Evolutionary conservation across 1,140 invertebrate genomes (phyloP), one percentile per base, ranked within the genome.

Genomic region (Drosophila carrolli): DNA sequence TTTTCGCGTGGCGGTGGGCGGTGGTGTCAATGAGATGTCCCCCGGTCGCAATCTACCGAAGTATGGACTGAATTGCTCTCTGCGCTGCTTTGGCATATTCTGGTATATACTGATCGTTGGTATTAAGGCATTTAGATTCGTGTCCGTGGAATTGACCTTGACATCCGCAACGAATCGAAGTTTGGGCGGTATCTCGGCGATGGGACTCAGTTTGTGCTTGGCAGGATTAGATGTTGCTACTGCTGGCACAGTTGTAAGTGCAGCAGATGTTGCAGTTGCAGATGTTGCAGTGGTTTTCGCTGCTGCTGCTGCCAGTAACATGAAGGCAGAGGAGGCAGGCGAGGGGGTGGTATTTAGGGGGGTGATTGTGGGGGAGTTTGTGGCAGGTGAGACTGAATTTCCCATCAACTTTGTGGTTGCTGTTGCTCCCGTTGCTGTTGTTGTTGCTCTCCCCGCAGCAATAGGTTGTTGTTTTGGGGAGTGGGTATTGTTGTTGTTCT

Each of bases 21-120:
- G 91, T 51, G 91, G 91, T 43, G 91, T 92, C 14, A 92, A 75
- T 40, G 91, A 73, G 11, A 78, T 76, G 55, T 67, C 70, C 27
- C 75, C 32, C 14, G 50, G 32, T 23, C 32, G n/a, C 32, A 37
- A 4, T 2, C 29, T 53, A 13, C 32, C 14, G 5, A 37, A 53
- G 4, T 53, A 32, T 51, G 29, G 6, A 47, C 4, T 13, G 23
- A 14, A 5, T 61, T 32, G 61, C 19, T 50, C 48, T 55, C 35
- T 6, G 35, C 11, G 46, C 7, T 13, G 63, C 43, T 53, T 55
- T 29, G 32, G 48, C 8, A 56, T 27, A 16, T 44, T 29, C 55
- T 57, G 16, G 16, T 23, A 38, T n/a, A 2, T 32, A 10, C n/a
- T 32, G n/a, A 50, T 14, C 27, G 4, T 50, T 6, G 5, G 23